A percentile compares a stretch with the other conserved stretches of the same genome.
Conservation (phyloP, 2,888 invertebrate genomes). For the Osedax fenrisi region DNA sequence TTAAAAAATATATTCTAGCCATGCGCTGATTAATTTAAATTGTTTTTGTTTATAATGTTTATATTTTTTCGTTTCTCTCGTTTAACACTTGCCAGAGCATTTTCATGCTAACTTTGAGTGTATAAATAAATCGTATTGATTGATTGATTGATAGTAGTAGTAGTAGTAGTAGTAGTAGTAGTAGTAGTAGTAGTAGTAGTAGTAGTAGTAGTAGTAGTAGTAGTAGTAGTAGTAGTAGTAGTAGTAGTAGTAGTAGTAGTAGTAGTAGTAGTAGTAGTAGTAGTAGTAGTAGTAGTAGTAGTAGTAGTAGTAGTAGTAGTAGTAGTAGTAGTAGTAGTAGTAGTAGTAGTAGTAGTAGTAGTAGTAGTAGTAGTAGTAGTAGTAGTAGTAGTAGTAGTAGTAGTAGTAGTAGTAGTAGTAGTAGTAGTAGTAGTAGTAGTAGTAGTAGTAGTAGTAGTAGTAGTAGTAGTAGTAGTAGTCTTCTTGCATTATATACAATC, state of each 20-base stretch:
- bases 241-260: slow-evolving; percentile 7
- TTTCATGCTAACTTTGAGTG: no score
- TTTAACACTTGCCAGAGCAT: no score
- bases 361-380: slow-evolving; percentile 5
- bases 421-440: slow-evolving; percentile 10
- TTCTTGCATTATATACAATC: no score
- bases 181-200: slow-evolving; percentile 10
- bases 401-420: slow-evolving; percentile 10
- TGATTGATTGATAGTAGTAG: no score
- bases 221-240: slow-evolving; percentile 10
- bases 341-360: slow-evolving; percentile 4
- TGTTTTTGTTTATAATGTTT: no score
- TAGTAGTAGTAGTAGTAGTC: background rate
- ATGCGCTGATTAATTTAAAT: no score
- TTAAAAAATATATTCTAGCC: no score
- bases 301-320: slow-evolving; percentile 5
- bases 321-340: slow-evolving; percentile 7
- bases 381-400: background rate
- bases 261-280: slow-evolving; percentile 10
- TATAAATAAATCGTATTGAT: no score
- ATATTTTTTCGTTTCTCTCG: no score
- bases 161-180: slow-evolving; percentile 10
- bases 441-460: slow-evolving; percentile 5
- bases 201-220: slow-evolving; percentile 10
- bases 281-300: slow-evolving; percentile 10